These are phyloP conservation scores for Zygogramma bicolorata DNA, from an alignment of 2,888 invertebrate genomes.

Conservation along the genomic window DNA sequence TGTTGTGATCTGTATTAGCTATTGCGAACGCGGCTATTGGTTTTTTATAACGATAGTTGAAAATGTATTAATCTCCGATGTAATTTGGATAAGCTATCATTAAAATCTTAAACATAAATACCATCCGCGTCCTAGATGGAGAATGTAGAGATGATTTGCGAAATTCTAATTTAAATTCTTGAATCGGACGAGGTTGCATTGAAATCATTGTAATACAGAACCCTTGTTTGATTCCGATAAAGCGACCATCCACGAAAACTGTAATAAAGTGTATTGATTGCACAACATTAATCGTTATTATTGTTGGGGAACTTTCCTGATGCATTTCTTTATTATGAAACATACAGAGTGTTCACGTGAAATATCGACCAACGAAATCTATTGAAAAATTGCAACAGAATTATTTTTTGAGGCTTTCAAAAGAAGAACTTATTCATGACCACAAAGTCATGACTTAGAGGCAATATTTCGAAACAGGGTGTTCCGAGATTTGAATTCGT, in stretches of 20 bases:
- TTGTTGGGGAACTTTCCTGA: not conserved
- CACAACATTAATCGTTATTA: not conserved
- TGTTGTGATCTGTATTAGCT: not conserved
- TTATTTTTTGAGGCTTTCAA: too few species aligned
- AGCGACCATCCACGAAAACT: not conserved
- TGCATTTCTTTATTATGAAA: not conserved
- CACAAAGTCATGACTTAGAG: too few species aligned
- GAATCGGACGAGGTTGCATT: not conserved
- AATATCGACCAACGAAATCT: too few species aligned
- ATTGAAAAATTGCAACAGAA: too few species aligned
- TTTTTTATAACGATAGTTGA: not conserved
- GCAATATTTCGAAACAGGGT: too few species aligned
- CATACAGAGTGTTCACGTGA: too few species aligned
- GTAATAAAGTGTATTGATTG: not conserved
- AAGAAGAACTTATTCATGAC: too few species aligned
- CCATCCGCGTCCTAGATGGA: not conserved
- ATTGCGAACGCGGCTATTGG: not conserved
- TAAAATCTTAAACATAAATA: not conserved
- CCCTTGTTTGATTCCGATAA: not conserved
- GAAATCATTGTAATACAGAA: not conserved
- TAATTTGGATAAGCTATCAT: conserved; percentile 19
- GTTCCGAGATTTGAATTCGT: too few species aligned
- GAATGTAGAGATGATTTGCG: conserved; percentile 6
- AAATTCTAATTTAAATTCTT: not conserved
- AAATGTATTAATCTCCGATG: not conserved